Percentiles rank a stretch among this genome's conserved stretches.
Conservation (phyloP, 1,140 invertebrate species). For the Solen grandis region DNA sequence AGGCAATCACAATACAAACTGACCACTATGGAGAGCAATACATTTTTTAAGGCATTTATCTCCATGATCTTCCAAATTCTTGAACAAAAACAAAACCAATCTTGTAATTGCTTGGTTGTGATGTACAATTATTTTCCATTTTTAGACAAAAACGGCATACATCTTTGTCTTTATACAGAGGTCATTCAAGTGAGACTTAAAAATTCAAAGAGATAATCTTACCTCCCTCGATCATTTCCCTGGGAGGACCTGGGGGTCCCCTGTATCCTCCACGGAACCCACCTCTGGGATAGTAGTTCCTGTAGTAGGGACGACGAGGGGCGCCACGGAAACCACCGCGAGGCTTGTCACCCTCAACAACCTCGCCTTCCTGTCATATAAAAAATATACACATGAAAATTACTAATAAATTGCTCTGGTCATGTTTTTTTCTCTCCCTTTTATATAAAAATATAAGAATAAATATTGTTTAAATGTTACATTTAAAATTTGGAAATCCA, state of each 20-base stretch:
- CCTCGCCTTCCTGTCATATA: conserved; percentile 36
- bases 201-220: too few relatives aligned
- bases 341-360: neutral
- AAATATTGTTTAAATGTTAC: neutral
- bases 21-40: too few relatives aligned
- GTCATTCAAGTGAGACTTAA: too few relatives aligned
- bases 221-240: conserved; percentile 29
- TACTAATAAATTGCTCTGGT: neutral
- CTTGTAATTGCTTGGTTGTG: too few relatives aligned
- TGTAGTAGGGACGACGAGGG: conserved; percentile 37
- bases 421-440: too few relatives aligned
- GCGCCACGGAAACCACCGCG: neutral
- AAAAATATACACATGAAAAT: neutral
- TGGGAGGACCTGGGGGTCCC: conserved; percentile 43
- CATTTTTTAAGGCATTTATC: too few relatives aligned
- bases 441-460: neutral
- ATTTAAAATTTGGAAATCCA: neutral
- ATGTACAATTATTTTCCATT: too few relatives aligned
- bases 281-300: conserved; percentile 49
- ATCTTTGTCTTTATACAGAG: too few relatives aligned
- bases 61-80: too few relatives aligned
- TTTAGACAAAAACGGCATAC: too few relatives aligned
- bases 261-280: conserved; percentile 40
- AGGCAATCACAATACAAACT: too few relatives aligned
- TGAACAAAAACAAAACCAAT: too few relatives aligned